phyloP scores from a whole-genome alignment of 2,113 vertebrate species.

The Turnix velox region DNA sequence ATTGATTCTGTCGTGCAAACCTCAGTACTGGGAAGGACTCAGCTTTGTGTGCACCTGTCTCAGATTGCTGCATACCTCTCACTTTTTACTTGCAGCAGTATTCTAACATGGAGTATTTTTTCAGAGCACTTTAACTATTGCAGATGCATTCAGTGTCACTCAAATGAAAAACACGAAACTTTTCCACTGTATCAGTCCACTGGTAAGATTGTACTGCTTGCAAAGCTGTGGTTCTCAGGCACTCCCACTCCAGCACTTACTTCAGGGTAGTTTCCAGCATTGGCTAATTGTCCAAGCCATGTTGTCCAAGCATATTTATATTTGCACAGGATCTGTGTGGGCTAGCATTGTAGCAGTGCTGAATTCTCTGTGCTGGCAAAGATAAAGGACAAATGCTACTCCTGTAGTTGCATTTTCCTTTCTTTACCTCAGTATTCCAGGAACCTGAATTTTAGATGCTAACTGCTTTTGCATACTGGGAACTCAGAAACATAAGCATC shows the following conservation, averaged over 20 bases:
- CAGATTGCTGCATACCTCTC: neutral
- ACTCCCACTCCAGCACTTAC: neutral
- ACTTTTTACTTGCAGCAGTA: neutral
- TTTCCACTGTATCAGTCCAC: neutral
- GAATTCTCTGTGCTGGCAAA: neutral
- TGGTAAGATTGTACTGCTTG: neutral
- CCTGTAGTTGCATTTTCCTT: neutral
- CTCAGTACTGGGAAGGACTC: neutral
- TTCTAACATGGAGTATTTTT: neutral
- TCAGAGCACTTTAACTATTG: neutral
- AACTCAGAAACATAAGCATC: neutral
- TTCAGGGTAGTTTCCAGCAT: neutral
- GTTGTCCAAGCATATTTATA: neutral
- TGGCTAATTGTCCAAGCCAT: neutral
- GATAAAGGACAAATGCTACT: neutral
- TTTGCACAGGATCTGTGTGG: neutral
- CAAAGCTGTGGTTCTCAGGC: neutral
- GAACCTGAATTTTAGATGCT: neutral
- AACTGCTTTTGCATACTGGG: neutral
- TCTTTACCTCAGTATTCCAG: neutral
- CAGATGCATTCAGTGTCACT: neutral
- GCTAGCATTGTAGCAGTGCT: neutral
- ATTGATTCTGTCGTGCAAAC: slow-evolving; percentile 1
- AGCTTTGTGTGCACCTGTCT: neutral
- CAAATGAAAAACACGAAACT: neutral